phyloP scores from a whole-genome alignment of 2,113 vertebrate species.

The Oceanites oceanicus region DNA sequence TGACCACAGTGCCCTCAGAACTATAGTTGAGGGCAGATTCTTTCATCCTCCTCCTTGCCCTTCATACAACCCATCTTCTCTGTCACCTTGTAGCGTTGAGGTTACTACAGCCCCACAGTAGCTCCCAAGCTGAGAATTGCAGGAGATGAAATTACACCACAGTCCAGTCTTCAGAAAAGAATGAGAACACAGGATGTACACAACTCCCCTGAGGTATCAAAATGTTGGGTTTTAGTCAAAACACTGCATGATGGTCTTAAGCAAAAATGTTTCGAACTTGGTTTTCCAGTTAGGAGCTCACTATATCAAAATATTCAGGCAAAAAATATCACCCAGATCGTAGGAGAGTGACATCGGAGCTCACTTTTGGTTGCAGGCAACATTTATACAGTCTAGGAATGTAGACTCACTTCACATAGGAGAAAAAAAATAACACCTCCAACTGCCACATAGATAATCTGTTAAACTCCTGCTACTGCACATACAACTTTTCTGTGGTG shows the following conservation, averaged over 20 bases:
- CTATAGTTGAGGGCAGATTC: fast-evolving
- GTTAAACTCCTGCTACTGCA: background rate
- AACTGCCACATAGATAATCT: background rate
- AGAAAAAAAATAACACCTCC: background rate
- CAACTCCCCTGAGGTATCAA: background rate
- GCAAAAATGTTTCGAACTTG: background rate
- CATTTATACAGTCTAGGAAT: background rate
- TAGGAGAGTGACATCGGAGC: background rate
- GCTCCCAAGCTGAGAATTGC: background rate
- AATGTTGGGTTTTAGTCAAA: background rate
- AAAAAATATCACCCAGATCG: background rate
- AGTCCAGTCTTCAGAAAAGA: background rate
- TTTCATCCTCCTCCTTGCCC: background rate
- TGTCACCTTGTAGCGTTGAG: background rate
- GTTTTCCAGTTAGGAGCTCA: background rate
- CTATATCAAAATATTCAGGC: background rate
- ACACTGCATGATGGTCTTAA: background rate
- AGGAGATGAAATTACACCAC: background rate
- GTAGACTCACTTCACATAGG: background rate
- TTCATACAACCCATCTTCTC: background rate
- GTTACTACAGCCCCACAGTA: background rate
- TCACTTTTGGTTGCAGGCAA: background rate
- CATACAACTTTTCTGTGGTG: background rate
- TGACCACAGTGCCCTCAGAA: background rate
- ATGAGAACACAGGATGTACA: background rate